phyloP scores from a whole-genome alignment of 2,797 vertebrate genomes.

The Pteropus rufus region DNA sequence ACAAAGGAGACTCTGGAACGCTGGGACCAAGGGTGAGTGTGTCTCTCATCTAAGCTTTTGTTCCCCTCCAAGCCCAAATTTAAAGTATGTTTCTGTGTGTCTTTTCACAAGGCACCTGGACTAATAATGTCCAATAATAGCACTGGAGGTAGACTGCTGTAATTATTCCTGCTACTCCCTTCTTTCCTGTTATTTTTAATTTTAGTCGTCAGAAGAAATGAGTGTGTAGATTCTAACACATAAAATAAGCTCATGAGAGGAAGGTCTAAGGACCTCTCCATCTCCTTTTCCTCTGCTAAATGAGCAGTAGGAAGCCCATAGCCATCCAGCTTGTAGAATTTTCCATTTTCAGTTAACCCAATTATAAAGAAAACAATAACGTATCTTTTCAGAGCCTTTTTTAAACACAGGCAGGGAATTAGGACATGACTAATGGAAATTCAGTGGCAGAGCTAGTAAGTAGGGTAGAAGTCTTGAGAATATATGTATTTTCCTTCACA shows the following conservation, averaged over 20 bases:
- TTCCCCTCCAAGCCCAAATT: background rate
- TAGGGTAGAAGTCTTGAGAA: background rate
- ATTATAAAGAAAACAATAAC: background rate
- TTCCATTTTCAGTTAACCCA: background rate
- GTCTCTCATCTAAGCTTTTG: background rate
- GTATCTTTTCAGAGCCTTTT: background rate
- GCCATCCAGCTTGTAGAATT: background rate
- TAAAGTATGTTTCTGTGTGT: background rate
- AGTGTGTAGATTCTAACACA: background rate
- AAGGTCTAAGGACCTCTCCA: background rate
- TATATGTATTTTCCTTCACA: background rate
- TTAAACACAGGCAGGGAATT: background rate
- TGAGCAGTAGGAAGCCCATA: background rate
- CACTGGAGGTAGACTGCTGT: background rate
- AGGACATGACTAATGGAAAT: constrained; percentile 6
- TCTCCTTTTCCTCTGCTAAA: background rate
- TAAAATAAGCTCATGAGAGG: background rate
- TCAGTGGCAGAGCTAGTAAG: background rate
- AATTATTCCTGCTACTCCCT: background rate
- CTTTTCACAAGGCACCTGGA: background rate
- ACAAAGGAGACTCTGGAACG: constrained; percentile 91
- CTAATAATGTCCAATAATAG: background rate
- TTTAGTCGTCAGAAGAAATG: background rate
- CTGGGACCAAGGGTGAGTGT: constrained; percentile 90
- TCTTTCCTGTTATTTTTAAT: background rate